Evolutionary conservation across 1,140 invertebrate species (phyloP).

Genomic region (Ephestia elutella): DNA sequence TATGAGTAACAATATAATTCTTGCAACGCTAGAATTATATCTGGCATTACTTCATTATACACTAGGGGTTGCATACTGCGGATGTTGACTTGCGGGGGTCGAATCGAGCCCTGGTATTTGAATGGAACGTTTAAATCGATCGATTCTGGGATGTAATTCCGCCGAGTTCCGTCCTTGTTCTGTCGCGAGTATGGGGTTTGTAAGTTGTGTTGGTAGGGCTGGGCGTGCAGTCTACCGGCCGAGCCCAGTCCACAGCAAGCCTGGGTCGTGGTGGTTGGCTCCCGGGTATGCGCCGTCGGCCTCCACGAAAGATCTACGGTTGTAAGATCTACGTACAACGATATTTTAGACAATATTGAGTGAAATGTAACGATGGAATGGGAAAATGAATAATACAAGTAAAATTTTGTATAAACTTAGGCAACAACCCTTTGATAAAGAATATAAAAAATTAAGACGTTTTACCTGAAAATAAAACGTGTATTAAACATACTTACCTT

Average conservation of each 20-base stretch:
- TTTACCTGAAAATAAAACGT: no score
- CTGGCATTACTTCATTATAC: constrained; percentile 11
- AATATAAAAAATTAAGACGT: no score
- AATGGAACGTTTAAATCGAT: background rate
- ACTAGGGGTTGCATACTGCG: background rate
- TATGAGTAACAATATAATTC: constrained; percentile 25
- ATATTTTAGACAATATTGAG: constrained; percentile 39
- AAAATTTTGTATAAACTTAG: no score
- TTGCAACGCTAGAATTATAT: constrained; percentile 24
- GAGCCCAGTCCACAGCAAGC: constrained; percentile 65
- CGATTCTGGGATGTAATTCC: background rate
- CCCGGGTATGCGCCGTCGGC: constrained; percentile 48
- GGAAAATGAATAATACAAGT: background rate
- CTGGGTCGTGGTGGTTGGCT: constrained; percentile 64
- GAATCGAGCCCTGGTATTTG: background rate
- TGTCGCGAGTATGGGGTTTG: background rate
- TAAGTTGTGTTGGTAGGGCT: constrained; percentile 4
- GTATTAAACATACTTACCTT: no score
- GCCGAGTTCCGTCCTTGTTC: background rate
- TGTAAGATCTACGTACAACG: constrained; percentile 70
- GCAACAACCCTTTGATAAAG: no score
- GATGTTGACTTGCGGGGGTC: constrained; percentile 8
- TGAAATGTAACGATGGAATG: constrained; percentile 1
- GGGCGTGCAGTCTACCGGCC: constrained; percentile 45
- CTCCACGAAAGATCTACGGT: constrained; percentile 69